Percentiles rank a stretch among this genome's conserved stretches.
Conservation (phyloP, 2,888 invertebrate species). For the Cheilosia vulpina region DNA sequence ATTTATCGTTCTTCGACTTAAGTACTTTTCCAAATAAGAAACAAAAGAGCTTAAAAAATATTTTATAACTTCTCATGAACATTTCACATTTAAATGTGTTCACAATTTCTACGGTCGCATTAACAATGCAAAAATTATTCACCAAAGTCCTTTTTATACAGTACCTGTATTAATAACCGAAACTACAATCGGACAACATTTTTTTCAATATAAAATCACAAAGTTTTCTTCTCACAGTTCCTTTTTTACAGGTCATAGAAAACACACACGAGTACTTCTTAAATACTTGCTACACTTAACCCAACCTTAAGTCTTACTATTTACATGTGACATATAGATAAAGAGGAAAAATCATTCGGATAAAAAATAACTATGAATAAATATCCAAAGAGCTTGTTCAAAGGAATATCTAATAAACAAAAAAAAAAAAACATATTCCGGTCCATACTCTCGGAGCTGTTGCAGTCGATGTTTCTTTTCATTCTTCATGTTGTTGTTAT, state of each 20-base stretch:
- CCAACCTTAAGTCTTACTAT: constrained; percentile 29
- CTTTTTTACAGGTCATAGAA: background rate
- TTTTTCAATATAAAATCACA: constrained; percentile 51
- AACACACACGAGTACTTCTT: background rate
- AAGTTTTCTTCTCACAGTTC: constrained; percentile 2
- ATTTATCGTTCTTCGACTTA: constrained; percentile 15
- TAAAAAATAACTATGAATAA: background rate
- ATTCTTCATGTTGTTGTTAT: constrained; percentile 31
- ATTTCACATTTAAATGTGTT: constrained; percentile 17
- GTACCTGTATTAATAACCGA: background rate
- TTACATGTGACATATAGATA: constrained; percentile 29
- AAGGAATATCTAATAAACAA: constrained; percentile 24
- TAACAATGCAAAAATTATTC: constrained; percentile 6
- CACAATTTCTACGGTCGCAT: constrained; percentile 7
- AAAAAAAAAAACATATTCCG: no score
- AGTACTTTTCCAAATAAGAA: constrained; percentile 25
- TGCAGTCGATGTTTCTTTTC: constrained; percentile 23
- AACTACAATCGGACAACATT: background rate
- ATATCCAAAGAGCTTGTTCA: background rate
- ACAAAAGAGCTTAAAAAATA: constrained; percentile 30
- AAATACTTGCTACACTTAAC: constrained; percentile 12
- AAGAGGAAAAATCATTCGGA: background rate
- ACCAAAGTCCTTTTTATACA: background rate
- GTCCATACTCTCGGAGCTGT: no score
- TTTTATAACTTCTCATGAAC: constrained; percentile 24